Evolutionary conservation across 2,113 vertebrate species (phyloP).

Genomic region (Muntiacus reevesi): DNA sequence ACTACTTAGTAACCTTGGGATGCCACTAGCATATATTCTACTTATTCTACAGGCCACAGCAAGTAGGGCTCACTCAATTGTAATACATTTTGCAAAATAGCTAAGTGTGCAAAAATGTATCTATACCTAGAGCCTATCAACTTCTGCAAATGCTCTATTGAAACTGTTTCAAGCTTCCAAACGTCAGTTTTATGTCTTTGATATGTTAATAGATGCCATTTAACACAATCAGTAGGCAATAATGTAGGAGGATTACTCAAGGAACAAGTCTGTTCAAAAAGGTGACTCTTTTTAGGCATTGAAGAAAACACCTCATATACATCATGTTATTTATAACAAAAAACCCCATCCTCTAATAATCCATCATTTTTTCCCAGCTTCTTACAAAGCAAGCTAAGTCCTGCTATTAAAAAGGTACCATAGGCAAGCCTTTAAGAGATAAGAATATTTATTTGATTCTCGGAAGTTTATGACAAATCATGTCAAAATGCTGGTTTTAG

Average conservation of each 20-base stretch:
- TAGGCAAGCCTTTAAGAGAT: not conserved
- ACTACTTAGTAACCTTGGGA: not conserved
- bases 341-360: not conserved
- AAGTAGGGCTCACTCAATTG: not conserved
- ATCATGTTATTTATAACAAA: not conserved
- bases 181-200: not conserved
- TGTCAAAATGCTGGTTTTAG: slow-evolving; percentile 1
- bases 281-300: not conserved
- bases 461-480: not conserved
- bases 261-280: not conserved
- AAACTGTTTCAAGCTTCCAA: slow-evolving; percentile 11
- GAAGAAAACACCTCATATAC: not conserved
- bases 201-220: not conserved
- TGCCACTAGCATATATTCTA: not conserved
- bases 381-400: not conserved
- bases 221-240: not conserved
- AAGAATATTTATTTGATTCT: slow-evolving; percentile 7
- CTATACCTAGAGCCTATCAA: not conserved
- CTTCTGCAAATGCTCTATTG: not conserved
- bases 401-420: not conserved
- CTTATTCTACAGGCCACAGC: not conserved
- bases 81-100: not conserved
- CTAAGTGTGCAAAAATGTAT: not conserved
- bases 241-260: not conserved
- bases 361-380: not conserved